Percentiles rank a stretch among this genome's conserved stretches.
Evolutionary conservation across 2,113 vertebrate genomes (phyloP).

Genomic region (Haemorhous mexicanus): DNA sequence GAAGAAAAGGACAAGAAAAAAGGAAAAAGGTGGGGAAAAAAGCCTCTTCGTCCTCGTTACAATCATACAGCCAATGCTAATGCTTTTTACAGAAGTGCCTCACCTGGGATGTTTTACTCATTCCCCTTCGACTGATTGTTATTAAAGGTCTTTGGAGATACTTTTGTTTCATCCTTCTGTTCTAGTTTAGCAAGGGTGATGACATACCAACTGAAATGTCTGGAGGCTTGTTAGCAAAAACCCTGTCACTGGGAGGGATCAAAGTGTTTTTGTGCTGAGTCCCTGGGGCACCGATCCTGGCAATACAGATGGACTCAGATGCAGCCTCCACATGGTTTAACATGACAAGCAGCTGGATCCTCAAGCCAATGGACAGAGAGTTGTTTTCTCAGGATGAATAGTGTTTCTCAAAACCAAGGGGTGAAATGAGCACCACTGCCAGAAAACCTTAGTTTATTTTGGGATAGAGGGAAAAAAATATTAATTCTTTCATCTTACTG

Average conservation of each 20-base stretch:
- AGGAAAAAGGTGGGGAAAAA: background rate
- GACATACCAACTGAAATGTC: conserved; percentile 75
- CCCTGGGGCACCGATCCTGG: conserved; percentile 68
- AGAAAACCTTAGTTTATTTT: background rate
- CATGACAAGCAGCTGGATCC: conserved; percentile 70
- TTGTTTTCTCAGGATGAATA: conserved; percentile 49
- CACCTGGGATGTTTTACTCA: conserved; percentile 62
- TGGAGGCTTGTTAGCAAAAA: conserved; percentile 79
- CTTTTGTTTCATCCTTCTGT: conserved; percentile 71
- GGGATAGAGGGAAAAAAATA: background rate
- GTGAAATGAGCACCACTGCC: background rate
- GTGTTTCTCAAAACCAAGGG: conserved; percentile 25
- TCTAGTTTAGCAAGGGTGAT: conserved; percentile 70
- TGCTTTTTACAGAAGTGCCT: background rate
- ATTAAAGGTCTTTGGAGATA: conserved; percentile 73
- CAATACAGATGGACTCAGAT: conserved; percentile 67
- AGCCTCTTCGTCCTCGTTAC: background rate
- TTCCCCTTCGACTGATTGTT: conserved; percentile 61
- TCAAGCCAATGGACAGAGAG: conserved; percentile 45
- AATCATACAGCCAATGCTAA: background rate
- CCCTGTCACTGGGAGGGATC: conserved; percentile 71
- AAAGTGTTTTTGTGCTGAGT: conserved; percentile 68
- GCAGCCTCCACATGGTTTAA: conserved; percentile 59
- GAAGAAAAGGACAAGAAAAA: conserved; percentile 25
- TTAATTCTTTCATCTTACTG: background rate